phyloP scores from a whole-genome alignment of 2,797 vertebrate species.

The Typhlichthys eigenmanni region DNA sequence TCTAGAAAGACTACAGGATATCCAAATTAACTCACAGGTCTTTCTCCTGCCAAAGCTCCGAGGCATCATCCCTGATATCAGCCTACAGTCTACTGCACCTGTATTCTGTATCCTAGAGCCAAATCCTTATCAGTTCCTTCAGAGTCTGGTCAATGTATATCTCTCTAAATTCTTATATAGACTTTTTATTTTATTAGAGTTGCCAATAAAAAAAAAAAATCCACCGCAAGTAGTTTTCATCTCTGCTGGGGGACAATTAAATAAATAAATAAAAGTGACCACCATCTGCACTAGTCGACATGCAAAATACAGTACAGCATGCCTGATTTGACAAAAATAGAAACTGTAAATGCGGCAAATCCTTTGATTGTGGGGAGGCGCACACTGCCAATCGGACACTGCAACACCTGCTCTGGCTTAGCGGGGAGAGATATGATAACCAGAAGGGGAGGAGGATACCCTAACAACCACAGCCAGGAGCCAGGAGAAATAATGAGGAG shows the following conservation, averaged over 20 bases:
- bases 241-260: neutral
- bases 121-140: no score
- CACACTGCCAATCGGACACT: neutral
- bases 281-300: neutral
- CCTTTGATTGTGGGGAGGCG: slow-evolving; percentile 6
- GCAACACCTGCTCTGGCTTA: slow-evolving; percentile 1
- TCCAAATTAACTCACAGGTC: no score
- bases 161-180: neutral
- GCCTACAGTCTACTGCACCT: no score
- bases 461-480: slow-evolving; percentile 22
- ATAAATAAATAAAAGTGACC: neutral
- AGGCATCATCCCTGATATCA: no score
- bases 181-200: neutral
- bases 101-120: no score
- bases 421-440: slow-evolving; percentile 8
- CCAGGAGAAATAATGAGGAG: slow-evolving; percentile 32
- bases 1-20: no score
- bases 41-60: no score
- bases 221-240: neutral
- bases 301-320: slow-evolving; percentile 4
- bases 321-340: neutral
- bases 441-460: neutral
- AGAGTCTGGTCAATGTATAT: neutral
- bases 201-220: neutral
- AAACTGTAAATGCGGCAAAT: neutral